phyloP scores from a whole-genome alignment of 2,113 vertebrate species.

The Xenopus laevis region DNA sequence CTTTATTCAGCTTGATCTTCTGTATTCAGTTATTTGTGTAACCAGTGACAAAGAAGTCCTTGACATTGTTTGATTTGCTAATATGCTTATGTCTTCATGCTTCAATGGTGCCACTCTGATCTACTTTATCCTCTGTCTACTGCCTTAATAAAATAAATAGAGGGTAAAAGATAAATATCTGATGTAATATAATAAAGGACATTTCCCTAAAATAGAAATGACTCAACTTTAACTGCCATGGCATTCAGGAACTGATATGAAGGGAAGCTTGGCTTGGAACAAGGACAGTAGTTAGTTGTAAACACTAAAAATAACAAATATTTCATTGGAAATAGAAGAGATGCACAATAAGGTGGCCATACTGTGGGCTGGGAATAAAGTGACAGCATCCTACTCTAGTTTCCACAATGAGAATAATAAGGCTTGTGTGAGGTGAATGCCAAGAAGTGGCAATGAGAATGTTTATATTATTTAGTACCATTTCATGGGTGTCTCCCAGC shows the following conservation, averaged over 20 bases:
- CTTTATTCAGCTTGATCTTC: conserved; percentile 58
- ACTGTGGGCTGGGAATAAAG: not conserved
- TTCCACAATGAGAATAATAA: no score
- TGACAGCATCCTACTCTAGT: no score
- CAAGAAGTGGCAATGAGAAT: no score
- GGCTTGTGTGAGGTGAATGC: no score
- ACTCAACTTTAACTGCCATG: not conserved
- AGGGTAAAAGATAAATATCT: not conserved
- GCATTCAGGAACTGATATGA: not conserved
- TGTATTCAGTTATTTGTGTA: conserved; percentile 59
- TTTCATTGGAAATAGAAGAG: no score
- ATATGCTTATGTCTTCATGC: conserved; percentile 40
- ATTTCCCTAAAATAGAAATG: not conserved
- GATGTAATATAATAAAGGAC: not conserved
- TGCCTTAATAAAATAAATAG: conserved; percentile 9
- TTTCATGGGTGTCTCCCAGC: no score
- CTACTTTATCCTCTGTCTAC: conserved; percentile 11
- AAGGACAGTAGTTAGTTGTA: not conserved
- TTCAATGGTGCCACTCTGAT: not conserved
- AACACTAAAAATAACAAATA: not conserved
- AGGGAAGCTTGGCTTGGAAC: not conserved
- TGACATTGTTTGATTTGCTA: conserved; percentile 56
- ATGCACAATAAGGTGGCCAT: not conserved
- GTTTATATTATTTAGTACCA: no score
- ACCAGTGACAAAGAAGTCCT: conserved; percentile 52